Evolutionary conservation across 2,888 invertebrate species (phyloP), one percentile per base, ranked within the genome.

Genomic region (Calliphora vomitoria): DNA sequence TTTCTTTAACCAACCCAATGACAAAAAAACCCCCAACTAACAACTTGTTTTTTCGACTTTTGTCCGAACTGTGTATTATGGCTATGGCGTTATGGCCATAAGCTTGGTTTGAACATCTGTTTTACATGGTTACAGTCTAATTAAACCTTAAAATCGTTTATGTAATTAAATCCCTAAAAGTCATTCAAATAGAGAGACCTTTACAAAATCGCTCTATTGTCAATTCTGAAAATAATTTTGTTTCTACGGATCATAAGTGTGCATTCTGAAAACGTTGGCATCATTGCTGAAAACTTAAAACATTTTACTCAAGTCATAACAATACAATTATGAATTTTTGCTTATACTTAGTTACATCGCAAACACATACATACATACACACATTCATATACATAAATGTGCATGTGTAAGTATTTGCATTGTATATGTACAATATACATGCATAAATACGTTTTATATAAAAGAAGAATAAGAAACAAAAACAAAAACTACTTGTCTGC

Each of bases 251-350:
- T 1, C 8, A 8, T 50, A 18, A 53, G 31, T 69, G 3, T 5
- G 35, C 3, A 41, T 53, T 53, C 62, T 2, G 15, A 13, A 8
- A 41, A 11, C 11, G 11, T 41, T 78, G 53, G 71, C 69, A 71
- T 35, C 35, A 60, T 47, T 80, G 71, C 10, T 13, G 0, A 38
- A 60, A 80, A 71, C 69, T 80, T 58, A 13, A 4, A 55, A 44
- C 44, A 55, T 78, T 68, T 58, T 25, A 80, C 38, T 69, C 20
- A 62, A 71, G 60, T 62, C 25, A n/a, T 20, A 76, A 60, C 47
- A 60, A 60, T 60, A 69, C 58, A 79, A 38, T 80, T 80, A 71
- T 62, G 60, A 50, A 50, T 41, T 62, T 60, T 50, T 71, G 6
- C 11, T 35, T 47, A 35, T 20, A 35, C 47, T 4, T 55, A 25